Conservation (phyloP, 1,140 invertebrate genomes). For the Tigriopus japonicus region DNA sequence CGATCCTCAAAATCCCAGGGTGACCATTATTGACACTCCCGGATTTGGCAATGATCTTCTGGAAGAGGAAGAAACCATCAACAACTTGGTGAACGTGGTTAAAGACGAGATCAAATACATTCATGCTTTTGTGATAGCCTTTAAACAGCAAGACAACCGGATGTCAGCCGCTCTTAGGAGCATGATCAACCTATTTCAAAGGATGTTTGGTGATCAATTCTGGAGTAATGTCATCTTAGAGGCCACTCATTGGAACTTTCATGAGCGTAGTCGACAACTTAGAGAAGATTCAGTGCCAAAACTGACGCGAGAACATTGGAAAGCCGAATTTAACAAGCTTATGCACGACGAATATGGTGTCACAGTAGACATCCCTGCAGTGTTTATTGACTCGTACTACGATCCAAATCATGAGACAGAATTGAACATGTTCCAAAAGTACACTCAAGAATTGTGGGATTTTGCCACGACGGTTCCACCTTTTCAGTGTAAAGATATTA, state of each 20-base stretch:
- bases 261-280: neutral
- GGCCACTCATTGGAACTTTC: constrained; percentile 13
- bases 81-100: constrained; percentile 2
- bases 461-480: neutral
- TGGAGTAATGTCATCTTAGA: constrained; percentile 11
- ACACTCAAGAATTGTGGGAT: constrained; percentile 1
- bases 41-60: constrained; percentile 9
- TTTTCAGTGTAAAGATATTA: constrained; percentile 12
- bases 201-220: constrained; percentile 14
- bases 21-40: constrained; percentile 14
- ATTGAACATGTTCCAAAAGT: neutral
- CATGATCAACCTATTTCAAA: constrained; percentile 9
- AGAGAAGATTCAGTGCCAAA: neutral
- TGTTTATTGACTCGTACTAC: constrained; percentile 13
- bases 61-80: constrained; percentile 12
- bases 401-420: neutral
- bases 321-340: neutral
- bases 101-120: constrained; percentile 13
- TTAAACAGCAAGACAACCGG: constrained; percentile 13
- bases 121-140: constrained; percentile 11
- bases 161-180: constrained; percentile 6
- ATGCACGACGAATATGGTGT: neutral
- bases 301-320: neutral
- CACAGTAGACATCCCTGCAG: neutral
- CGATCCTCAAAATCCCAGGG: neutral